Evolutionary conservation across 2,797 vertebrate genomes (phyloP).

Genomic region (Threskiornis aethiopicus): DNA sequence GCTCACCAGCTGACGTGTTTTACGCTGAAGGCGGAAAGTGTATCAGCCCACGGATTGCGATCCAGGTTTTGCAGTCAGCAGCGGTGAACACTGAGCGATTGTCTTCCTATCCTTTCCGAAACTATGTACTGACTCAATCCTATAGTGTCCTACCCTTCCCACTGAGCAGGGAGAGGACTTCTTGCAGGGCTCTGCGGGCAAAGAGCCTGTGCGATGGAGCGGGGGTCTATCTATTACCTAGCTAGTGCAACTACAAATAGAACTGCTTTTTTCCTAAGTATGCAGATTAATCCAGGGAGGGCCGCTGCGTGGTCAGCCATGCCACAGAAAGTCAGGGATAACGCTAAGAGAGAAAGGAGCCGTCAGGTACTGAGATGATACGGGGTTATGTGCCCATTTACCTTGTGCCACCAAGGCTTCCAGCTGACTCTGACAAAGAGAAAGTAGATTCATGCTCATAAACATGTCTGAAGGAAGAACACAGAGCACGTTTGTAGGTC

Average conservation of each 20-base stretch:
- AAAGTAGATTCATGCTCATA: not conserved
- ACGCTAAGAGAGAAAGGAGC: not conserved
- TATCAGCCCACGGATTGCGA: not conserved
- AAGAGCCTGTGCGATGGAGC: not conserved
- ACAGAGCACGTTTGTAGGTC: not conserved
- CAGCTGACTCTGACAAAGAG: not conserved
- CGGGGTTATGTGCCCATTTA: not conserved
- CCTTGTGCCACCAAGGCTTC: not conserved
- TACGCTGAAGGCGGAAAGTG: not conserved
- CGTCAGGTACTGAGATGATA: not conserved
- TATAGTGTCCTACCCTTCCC: not conserved
- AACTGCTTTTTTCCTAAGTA: not conserved
- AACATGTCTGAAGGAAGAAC: not conserved
- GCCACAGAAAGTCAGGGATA: not conserved
- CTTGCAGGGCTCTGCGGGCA: not conserved
- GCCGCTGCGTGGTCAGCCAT: not conserved
- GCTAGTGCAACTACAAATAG: not conserved
- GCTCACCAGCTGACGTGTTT: not conserved
- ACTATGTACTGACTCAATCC: not conserved
- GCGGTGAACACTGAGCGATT: rapidly evolving
- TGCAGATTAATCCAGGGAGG: not conserved
- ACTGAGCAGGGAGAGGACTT: not conserved
- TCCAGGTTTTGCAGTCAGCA: not conserved
- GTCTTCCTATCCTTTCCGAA: not conserved
- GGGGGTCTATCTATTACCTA: not conserved